A percentile compares a stretch with the other conserved stretches of the same genome.
These are phyloP conservation scores for Orchesella flavescens DNA, from an alignment of 2,888 invertebrate genomes.

Conservation along the genomic window DNA sequence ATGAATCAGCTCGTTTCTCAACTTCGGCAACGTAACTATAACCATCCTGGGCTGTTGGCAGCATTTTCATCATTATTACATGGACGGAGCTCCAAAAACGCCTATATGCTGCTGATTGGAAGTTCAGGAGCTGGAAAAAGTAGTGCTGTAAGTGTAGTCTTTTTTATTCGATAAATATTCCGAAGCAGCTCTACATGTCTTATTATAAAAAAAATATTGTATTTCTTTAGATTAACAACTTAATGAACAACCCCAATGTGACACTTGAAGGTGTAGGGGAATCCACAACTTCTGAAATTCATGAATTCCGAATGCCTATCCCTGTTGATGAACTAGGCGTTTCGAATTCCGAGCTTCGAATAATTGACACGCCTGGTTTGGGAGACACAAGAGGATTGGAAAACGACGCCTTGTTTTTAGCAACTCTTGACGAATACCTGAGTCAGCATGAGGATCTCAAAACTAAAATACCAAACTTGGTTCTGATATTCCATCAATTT, in stretches of 20 bases:
- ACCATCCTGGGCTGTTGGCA: constrained; percentile 42
- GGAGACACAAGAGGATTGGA: constrained; percentile 52
- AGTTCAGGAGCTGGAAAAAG: constrained; percentile 58
- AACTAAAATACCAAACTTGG: constrained; percentile 36
- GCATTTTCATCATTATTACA: constrained; percentile 24
- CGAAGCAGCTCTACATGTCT: too few species aligned
- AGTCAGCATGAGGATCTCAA: constrained; percentile 46
- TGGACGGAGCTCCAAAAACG: constrained; percentile 52
- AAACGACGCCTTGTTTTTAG: constrained; percentile 47
- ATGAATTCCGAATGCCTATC: constrained; percentile 48
- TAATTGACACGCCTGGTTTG: constrained; percentile 58
- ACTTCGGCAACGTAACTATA: constrained; percentile 3
- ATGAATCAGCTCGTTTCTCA: constrained; percentile 24
- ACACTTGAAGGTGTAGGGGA: constrained; percentile 10
- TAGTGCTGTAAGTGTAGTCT: constrained; percentile 28
- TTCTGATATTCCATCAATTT: constrained; percentile 48
- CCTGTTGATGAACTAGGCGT: constrained; percentile 42
- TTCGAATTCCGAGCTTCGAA: constrained; percentile 38
- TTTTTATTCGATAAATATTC: too few species aligned
- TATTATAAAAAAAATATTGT: too few species aligned
- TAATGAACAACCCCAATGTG: constrained; percentile 29
- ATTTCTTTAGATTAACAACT: constrained; percentile 33
- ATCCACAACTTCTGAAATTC: constrained; percentile 40
- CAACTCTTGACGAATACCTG: constrained; percentile 31
- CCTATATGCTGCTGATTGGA: constrained; percentile 50